Conservation (phyloP, 1,140 invertebrate species). For the Pemphigus obesinymphae region DNA sequence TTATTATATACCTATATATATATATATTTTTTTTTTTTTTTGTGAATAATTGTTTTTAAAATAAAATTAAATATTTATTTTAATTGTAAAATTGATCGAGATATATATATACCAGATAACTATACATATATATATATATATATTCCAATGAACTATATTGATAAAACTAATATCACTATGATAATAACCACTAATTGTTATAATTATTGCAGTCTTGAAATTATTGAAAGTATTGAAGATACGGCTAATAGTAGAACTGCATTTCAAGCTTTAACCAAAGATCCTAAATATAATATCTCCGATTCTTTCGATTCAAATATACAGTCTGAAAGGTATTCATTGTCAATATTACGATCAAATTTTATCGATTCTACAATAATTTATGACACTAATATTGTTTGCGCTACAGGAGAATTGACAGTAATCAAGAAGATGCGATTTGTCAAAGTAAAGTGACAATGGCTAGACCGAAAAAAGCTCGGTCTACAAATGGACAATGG, state of each 20-base stretch:
- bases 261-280: slow-evolving; percentile 62
- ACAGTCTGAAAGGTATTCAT: slow-evolving; percentile 1
- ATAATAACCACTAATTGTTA: too few species aligned
- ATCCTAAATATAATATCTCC: slow-evolving; percentile 53
- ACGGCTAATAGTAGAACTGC: slow-evolving; percentile 60
- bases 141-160: too few species aligned
- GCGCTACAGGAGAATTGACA: neutral
- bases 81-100: too few species aligned
- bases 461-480: slow-evolving; percentile 72
- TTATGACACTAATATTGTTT: neutral
- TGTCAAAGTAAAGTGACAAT: slow-evolving; percentile 80
- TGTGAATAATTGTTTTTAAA: too few species aligned
- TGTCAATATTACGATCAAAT: too few species aligned
- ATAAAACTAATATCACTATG: too few species aligned
- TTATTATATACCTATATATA: too few species aligned
- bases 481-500: slow-evolving; percentile 75
- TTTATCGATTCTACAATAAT: neutral
- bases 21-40: too few species aligned
- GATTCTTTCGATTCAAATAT: slow-evolving; percentile 18
- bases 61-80: too few species aligned
- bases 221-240: slow-evolving; percentile 63
- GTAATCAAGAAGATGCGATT: neutral
- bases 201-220: slow-evolving; percentile 61
- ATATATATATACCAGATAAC: too few species aligned
- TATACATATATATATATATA: too few species aligned